A percentile compares a stretch with the other conserved stretches of the same genome.
Evolutionary conservation across 2,888 invertebrate species (phyloP).

Genomic region (Meandrusa payeni): DNA sequence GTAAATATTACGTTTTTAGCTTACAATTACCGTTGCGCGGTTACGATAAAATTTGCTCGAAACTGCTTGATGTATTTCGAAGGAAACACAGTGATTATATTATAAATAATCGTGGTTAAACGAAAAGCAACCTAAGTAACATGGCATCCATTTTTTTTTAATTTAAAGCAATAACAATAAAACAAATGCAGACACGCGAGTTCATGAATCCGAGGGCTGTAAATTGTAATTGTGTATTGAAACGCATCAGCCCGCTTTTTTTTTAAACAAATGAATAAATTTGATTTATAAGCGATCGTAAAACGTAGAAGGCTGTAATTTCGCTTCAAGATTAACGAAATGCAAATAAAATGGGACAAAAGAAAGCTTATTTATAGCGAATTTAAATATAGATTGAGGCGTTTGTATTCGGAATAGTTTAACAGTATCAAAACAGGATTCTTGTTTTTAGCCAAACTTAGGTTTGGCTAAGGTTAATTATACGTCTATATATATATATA

Average conservation of each 20-base stretch:
- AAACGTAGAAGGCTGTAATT: slow-evolving; percentile 27
- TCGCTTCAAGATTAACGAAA: not conserved
- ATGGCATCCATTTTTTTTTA: slow-evolving; percentile 28
- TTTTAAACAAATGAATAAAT: slow-evolving; percentile 40
- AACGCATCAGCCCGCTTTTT: slow-evolving; percentile 30
- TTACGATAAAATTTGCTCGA: slow-evolving; percentile 17
- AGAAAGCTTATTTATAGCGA: too few species aligned
- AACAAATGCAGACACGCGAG: slow-evolving; percentile 47
- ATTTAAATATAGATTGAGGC: too few species aligned
- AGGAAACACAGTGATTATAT: slow-evolving; percentile 16
- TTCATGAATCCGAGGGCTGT: slow-evolving; percentile 36
- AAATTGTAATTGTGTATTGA: slow-evolving; percentile 39
- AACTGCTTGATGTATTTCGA: slow-evolving; percentile 16
- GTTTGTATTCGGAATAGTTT: too few species aligned
- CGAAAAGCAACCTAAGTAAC: slow-evolving; percentile 17
- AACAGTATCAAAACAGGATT: too few species aligned
- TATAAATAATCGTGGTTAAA: slow-evolving; percentile 15
- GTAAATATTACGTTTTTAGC: slow-evolving; percentile 3
- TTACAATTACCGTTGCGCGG: slow-evolving; percentile 4
- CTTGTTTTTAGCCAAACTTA: too few species aligned
- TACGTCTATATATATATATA: too few species aligned
- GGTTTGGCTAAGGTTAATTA: too few species aligned
- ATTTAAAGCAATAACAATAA: slow-evolving; percentile 50
- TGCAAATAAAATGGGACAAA: too few species aligned
- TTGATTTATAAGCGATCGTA: slow-evolving; percentile 38